Evolutionary conservation across 2,113 vertebrate species (phyloP).

Genomic region (Coturnix japonica): DNA sequence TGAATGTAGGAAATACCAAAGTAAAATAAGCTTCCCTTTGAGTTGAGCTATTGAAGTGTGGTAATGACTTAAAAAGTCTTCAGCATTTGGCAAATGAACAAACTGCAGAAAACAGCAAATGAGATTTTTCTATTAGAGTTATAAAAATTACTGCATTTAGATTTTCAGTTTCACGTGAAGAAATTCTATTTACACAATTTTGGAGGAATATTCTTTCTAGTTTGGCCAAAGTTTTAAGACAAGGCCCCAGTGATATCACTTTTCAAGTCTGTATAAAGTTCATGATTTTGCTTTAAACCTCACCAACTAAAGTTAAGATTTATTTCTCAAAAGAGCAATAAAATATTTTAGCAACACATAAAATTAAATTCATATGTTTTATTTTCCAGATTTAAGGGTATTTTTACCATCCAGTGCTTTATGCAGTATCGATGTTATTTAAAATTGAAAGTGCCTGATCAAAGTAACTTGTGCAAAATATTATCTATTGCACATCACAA

Average conservation of each 20-base stretch:
- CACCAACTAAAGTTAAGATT: conserved; percentile 32
- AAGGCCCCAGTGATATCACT: conserved; percentile 25
- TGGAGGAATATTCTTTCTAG: conserved; percentile 46
- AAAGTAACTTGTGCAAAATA: background rate
- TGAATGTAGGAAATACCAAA: background rate
- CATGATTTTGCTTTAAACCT: conserved; percentile 45
- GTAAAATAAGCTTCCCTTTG: background rate
- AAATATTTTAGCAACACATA: conserved; percentile 35
- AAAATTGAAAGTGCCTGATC: background rate
- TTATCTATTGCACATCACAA: background rate
- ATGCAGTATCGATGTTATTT: background rate
- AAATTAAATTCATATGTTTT: conserved; percentile 31
- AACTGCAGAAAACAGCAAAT: conserved; percentile 43
- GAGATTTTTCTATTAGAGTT: conserved; percentile 23
- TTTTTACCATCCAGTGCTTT: background rate
- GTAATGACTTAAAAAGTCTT: background rate
- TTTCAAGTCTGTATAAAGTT: conserved; percentile 39
- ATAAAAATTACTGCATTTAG: conserved; percentile 45
- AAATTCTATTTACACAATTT: conserved; percentile 34
- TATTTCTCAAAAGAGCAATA: conserved; percentile 55
- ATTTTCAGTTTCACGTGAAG: conserved; percentile 30
- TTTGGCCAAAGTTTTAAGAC: conserved; percentile 57
- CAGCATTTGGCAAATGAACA: background rate
- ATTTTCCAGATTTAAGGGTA: background rate
- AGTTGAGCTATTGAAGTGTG: background rate